Evolutionary conservation across 2,113 vertebrate genomes (phyloP).

Genomic region (Caloenas nicobarica): DNA sequence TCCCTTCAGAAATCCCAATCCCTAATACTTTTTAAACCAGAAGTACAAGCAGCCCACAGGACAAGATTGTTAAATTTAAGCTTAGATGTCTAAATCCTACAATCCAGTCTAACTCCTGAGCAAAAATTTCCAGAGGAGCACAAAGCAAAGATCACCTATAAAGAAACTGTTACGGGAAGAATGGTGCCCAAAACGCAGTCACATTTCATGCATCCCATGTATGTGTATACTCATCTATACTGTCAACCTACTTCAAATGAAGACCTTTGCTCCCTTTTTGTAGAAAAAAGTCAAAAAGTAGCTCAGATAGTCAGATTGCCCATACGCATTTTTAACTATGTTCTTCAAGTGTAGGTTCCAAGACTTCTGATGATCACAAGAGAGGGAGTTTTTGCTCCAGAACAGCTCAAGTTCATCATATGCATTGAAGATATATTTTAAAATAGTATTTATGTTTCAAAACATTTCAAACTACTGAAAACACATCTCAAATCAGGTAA

Average conservation of each 20-base stretch:
- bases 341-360: not conserved
- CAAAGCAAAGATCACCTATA: not conserved
- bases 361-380: not conserved
- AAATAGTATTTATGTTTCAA: not conserved
- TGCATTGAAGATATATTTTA: not conserved
- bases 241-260: not conserved
- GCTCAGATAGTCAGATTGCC: not conserved
- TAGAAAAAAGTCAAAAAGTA: not conserved
- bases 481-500: not conserved
- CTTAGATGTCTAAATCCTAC: not conserved
- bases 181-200: accelerated
- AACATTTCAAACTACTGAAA: not conserved
- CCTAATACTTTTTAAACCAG: not conserved
- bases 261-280: not conserved
- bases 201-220: not conserved
- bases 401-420: not conserved
- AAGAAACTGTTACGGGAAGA: not conserved
- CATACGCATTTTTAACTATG: not conserved
- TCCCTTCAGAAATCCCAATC: not conserved
- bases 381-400: not conserved
- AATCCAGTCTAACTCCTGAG: not conserved
- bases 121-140: not conserved
- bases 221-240: not conserved
- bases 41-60: not conserved
- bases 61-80: not conserved